Evolutionary conservation across 92 coral and sea anemone genomes (phyloP), one percentile per base, ranked within the genome.

Genomic region (Epizoanthus illoricatus): DNA sequence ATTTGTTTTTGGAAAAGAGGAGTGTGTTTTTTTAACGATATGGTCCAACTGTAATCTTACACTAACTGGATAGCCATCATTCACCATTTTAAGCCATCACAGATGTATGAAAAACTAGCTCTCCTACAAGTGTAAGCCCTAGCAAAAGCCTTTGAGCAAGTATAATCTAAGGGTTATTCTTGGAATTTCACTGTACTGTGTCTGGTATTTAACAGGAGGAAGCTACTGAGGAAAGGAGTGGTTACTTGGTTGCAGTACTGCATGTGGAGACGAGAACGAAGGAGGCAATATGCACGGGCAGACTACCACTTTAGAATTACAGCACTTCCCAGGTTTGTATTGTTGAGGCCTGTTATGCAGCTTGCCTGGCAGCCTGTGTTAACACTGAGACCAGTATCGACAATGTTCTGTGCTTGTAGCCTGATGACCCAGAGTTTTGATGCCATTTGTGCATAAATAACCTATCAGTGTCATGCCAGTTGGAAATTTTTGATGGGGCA

Each of bases 251-350:
- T 75, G 84, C 24, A 11, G 61, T 97, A 93, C 72, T 89, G 97
- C 43, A 85, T 81, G 64, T 91, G 94, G 93, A 90, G 94, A 74
- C 76, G 89, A 72, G 86, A 81, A 45, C 81, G 96, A 84, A 84
- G 87, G 55, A 85, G 47, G 13, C 91, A 93, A 65, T 91, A 97
- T 73, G 84, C 80, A 18, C 87, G 69, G 62, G 99, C 99, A 17
- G 97, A 91, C 79, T 74, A 39, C 59, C 94, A 93, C 69, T 93
- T 84, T 85, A 73, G 86, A 16, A 52, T 84, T 24, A 65, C 36
- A 49, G 92, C 92, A 39, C 87, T 93, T 36, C 97, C 97, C 76
- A 93, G 97, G 97, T 93, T 76, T 21, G 75, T 24, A 78, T 43
- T 18, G 40, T 5, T 21, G 69, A 64, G n/a, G 12, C 21, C 6